phyloP scores from a whole-genome alignment of 2,797 vertebrate genomes.

The Pteropus rufus region DNA sequence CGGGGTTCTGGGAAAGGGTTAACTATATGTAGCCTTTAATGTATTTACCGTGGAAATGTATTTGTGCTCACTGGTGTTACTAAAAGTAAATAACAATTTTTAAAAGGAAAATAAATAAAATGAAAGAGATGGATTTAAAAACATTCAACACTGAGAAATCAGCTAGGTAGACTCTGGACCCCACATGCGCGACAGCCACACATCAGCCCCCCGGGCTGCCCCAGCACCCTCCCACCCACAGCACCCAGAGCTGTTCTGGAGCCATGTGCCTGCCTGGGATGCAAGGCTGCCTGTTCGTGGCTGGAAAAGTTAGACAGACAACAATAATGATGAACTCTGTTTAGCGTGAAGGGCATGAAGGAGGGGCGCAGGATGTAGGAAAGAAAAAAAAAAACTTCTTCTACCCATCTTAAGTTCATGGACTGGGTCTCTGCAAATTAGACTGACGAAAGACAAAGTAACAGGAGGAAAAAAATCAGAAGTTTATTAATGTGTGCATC shows the following conservation, averaged over 20 bases:
- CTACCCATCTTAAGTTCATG: background rate
- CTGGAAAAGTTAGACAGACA: background rate
- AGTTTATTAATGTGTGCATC: background rate
- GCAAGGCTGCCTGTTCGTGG: background rate
- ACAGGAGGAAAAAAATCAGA: background rate
- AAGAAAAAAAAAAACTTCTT: background rate
- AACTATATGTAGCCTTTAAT: background rate
- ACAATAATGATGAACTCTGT: background rate
- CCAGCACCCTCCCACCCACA: background rate
- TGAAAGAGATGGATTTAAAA: background rate
- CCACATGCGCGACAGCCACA: accelerated
- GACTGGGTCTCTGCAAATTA: background rate
- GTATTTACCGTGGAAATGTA: background rate
- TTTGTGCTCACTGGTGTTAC: background rate
- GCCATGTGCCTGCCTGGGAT: background rate
- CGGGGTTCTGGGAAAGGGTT: background rate
- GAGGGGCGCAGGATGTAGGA: background rate
- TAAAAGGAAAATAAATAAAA: background rate
- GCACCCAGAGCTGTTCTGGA: background rate
- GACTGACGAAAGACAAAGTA: background rate
- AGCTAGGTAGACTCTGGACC: background rate
- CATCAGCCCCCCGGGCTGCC: accelerated
- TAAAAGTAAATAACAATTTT: background rate
- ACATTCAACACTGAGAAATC: background rate
- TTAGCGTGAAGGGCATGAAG: background rate